Conservation (phyloP, 2,888 invertebrate genomes). For the Amiota communis region DNA sequence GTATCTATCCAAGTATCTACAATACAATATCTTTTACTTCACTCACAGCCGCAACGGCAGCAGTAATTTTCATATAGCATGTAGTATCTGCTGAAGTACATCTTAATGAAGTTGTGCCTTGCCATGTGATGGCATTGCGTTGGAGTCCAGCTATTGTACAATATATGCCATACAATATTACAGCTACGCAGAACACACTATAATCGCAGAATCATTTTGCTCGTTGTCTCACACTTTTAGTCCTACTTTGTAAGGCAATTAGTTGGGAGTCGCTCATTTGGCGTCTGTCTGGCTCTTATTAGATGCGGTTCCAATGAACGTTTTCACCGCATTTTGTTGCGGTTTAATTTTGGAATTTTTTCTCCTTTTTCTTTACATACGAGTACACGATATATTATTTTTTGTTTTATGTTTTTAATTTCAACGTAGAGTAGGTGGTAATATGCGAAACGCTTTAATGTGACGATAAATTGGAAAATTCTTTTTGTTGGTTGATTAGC, state of each 20-base stretch:
- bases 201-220: background rate
- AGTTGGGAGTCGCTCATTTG: slow-evolving; percentile 9
- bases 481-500: background rate
- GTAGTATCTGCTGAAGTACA: slow-evolving; percentile 4
- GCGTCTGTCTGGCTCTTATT: slow-evolving; percentile 13
- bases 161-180: no score
- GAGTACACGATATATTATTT: no score
- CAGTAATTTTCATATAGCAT: background rate
- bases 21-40: background rate
- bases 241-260: slow-evolving; percentile 10
- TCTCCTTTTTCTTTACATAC: no score
- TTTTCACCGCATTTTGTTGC: background rate
- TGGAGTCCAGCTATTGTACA: background rate
- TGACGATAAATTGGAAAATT: slow-evolving; percentile 17
- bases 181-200: background rate
- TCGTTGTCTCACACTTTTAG: background rate
- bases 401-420: slow-evolving; percentile 11
- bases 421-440: slow-evolving; percentile 22
- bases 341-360: no score
- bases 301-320: background rate
- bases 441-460: slow-evolving; percentile 22
- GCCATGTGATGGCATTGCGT: background rate
- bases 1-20: background rate
- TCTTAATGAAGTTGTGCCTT: slow-evolving; percentile 19
- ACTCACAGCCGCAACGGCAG: background rate